A percentile compares a stretch with the other conserved stretches of the same genome.
Evolutionary conservation across 1,140 invertebrate species (phyloP).

Genomic region (Pteromalus puparum): DNA sequence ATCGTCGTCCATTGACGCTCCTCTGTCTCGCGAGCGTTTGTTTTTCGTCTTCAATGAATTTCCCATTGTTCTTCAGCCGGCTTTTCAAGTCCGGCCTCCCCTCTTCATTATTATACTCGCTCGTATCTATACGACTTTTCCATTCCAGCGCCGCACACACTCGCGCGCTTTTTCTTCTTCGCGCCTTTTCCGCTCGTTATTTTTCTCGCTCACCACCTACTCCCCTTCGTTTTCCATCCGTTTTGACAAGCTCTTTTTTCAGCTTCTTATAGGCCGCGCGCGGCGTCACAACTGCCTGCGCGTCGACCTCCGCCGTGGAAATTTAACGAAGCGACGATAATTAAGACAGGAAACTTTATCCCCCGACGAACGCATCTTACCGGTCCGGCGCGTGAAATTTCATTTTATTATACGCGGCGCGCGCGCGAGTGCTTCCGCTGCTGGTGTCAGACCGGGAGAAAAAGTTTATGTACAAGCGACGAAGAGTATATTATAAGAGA

Average conservation of each 20-base stretch:
- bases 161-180: neutral
- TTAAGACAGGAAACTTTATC: conserved; percentile 63
- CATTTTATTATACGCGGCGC: conserved; percentile 33
- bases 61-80: conserved; percentile 5
- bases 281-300: neutral
- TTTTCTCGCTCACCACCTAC: neutral
- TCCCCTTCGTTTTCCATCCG: conserved; percentile 1
- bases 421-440: neutral
- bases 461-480: neutral
- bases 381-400: neutral
- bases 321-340: conserved; percentile 65
- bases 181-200: conserved; percentile 15
- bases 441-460: neutral
- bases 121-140: neutral
- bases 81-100: neutral
- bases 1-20: neutral
- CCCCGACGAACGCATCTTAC: conserved; percentile 22
- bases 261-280: neutral
- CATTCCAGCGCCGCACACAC: too few relatives aligned
- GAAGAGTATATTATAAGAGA: neutral
- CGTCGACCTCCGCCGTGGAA: conserved; percentile 53
- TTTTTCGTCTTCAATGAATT: conserved; percentile 24
- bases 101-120: neutral
- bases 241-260: neutral
- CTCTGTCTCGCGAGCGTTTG: neutral